Conservation (phyloP, 2,888 invertebrate species). For the Epiblema foenella region DNA sequence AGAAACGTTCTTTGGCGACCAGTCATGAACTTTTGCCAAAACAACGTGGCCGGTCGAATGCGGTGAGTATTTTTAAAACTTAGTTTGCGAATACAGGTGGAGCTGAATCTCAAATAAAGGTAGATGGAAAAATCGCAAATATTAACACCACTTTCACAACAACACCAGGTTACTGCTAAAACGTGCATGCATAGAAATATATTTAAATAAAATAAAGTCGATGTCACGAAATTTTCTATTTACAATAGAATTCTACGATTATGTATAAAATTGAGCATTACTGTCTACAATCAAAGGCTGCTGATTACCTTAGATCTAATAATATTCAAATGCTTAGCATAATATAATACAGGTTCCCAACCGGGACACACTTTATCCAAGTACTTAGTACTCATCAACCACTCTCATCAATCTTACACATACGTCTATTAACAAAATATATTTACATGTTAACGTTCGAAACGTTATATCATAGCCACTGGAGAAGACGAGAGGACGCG, state of each 20-base stretch:
- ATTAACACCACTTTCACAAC: conserved; percentile 40
- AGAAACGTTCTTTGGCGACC: conserved; percentile 48
- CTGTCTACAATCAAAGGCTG: conserved; percentile 71
- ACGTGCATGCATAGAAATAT: conserved; percentile 46
- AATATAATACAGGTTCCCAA: conserved; percentile 66
- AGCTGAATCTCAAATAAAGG: not conserved
- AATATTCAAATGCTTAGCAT: conserved; percentile 67
- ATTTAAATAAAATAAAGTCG: conserved; percentile 59
- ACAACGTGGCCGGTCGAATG: not conserved
- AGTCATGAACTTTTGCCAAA: conserved; percentile 41
- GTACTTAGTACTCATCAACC: conserved; percentile 82
- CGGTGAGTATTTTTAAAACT: conserved; percentile 9
- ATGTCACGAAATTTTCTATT: conserved; percentile 73
- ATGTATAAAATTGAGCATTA: conserved; percentile 82
- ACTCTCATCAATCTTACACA: conserved; percentile 63
- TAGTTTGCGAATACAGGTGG: not conserved
- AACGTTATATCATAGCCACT: conserved; percentile 83
- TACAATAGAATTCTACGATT: conserved; percentile 69
- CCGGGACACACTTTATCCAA: conserved; percentile 65
- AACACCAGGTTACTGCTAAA: conserved; percentile 40
- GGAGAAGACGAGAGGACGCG: conserved; percentile 65
- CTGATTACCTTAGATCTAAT: conserved; percentile 67
- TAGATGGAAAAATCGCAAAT: conserved; percentile 14
- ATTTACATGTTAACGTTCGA: conserved; percentile 75
- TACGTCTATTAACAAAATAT: conserved; percentile 70